Base-by-base conservation (phyloP, 1,140 invertebrate genomes). In the Lanistes nyassanus region DNA sequence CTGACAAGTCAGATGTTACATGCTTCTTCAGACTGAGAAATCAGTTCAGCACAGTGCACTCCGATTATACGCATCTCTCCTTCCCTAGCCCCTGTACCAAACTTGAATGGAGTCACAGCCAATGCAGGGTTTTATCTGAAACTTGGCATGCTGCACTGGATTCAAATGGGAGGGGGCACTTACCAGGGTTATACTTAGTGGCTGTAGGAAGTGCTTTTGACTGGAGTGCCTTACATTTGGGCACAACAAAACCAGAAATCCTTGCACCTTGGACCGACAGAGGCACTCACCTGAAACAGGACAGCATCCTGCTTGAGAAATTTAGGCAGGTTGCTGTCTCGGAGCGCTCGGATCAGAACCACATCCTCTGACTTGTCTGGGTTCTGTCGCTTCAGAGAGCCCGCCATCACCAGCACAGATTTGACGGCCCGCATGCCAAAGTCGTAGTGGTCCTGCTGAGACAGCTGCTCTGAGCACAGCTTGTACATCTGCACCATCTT, bases 401-500 rank as follows among this genome's bases (percentile, higher is more conserved):
- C 90, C 29, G 90, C 90, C 89, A 90, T 90, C 0, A 90, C 89
- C 37, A 90, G 79, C 58, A 90, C 90, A 29, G 88, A 89, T 76
- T 90, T 90, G 26, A 90, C 94, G 79, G 76, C 95, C 92, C 95
- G 91, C 95, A 97, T 96, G 58, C 96, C 89, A 84, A 96, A 97
- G 89, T 97, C 96, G 81, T 97, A 97, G 84, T 97, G 96, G 87
- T 96, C 95, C 88, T 97, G 96, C 79, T 96, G 95, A 1, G 95
- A 97, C 0, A 97, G 90, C 88, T 97, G 96, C 88, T 97, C 95
- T 81, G 94, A 96, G 79, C 95, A 97, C 6, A 98, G 89, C 83
- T 96, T 95, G 86, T 97, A 97, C 93, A 96, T 95, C 84, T 97
- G 93, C 0, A 95, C 93, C 94, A 97, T 97, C 87, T 97, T 97